Evolutionary conservation across 2,113 vertebrate genomes (phyloP), one percentile per base, ranked within the genome.

Genomic region (Terrapene triunguis): DNA sequence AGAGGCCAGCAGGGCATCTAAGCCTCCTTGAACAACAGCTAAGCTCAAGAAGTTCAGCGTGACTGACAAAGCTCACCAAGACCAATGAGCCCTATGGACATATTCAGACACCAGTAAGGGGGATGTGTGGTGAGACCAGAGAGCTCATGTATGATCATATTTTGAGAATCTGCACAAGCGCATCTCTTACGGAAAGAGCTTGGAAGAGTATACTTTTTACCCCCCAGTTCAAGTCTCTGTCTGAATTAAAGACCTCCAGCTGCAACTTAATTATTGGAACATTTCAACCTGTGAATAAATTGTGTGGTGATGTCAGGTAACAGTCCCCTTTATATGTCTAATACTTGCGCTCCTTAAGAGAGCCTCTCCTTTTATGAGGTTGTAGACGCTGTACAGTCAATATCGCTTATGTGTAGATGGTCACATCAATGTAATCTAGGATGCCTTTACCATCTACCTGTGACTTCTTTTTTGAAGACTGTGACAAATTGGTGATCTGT

Each of bases 81-180:
- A 10, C 9, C 65, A 22, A 22, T 21, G 65, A 72, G n/a, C 35
- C 35, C 6, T 32, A 7, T n/a, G 62, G 4, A 5, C 2, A 0
- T 1, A 1, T 1, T 10, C 32, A 62, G 17, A 29, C 4, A 35
- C 0, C 3, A 1, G 69, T 78, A 12, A 0, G 32, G 72, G 86
- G 29, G 78, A 35, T 21, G 4, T 1, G 44, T 38, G 78, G 29
- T 48, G 78, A 0, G 0, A 25, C 35, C 9, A 2, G 25, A 21
- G 51, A 27, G 6, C 35, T 69, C 4, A 0, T 44, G n/a, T 14
- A 10, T 4, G 2, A 12, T 19, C 19, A 2, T 0, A 25, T 0
- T 48, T 21, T 14, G 82, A 32, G 1, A 2, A 3, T 22, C 55
- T 82, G 0, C 2, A 47, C 3, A 13, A 4, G 42, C 0, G 65